Evolutionary conservation across 2,888 invertebrate species (phyloP).

Genomic region (Saturnia pavonia): DNA sequence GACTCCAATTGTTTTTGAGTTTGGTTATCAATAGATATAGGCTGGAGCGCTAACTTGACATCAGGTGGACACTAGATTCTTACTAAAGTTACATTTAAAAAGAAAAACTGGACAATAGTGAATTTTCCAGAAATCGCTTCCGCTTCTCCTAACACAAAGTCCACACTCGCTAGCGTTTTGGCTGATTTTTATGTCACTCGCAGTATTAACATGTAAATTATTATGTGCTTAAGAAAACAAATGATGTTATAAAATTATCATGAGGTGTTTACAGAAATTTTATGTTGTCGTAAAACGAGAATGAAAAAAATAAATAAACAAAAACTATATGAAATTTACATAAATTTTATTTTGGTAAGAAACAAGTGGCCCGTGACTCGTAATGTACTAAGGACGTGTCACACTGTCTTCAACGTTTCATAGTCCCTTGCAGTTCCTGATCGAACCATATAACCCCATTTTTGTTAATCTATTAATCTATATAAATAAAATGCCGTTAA

Average conservation of each 20-base stretch:
- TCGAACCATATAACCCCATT: background rate
- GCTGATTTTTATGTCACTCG: constrained; percentile 47
- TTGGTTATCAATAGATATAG: too few species aligned
- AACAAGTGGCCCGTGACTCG: background rate
- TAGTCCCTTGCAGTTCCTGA: background rate
- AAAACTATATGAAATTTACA: constrained; percentile 12
- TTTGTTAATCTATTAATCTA: background rate
- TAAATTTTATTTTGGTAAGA: background rate
- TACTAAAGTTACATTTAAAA: too few species aligned
- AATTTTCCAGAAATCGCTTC: background rate
- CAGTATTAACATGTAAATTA: constrained; percentile 54
- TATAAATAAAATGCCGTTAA: too few species aligned
- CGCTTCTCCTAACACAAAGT: constrained; percentile 13
- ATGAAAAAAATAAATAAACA: constrained; percentile 13
- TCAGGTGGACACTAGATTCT: background rate
- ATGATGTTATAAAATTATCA: constrained; percentile 47
- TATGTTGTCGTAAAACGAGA: constrained; percentile 19
- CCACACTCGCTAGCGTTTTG: constrained; percentile 2
- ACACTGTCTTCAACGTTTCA: background rate
- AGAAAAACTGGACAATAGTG: too few species aligned
- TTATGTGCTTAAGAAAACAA: constrained; percentile 51
- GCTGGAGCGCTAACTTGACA: background rate
- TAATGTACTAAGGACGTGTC: too few species aligned
- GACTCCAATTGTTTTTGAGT: too few species aligned
- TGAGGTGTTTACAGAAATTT: constrained; percentile 21